These are phyloP conservation scores for Rhinolophus sinicus DNA, from an alignment of 2,113 vertebrate genomes.

Conservation along the genomic window DNA sequence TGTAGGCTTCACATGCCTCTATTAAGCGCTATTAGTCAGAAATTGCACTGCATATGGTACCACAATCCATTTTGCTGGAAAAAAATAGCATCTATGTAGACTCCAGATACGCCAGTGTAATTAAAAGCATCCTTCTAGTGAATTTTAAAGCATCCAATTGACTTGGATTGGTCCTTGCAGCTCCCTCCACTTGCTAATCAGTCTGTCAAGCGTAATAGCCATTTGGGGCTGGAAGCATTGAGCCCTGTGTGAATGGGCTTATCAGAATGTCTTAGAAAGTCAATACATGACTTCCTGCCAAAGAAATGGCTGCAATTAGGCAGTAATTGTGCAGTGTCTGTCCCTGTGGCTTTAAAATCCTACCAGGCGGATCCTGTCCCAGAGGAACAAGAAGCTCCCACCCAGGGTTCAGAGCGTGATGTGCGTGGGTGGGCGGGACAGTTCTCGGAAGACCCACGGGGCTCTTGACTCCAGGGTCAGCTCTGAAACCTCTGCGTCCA, in stretches of 20 bases:
- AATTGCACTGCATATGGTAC: conserved; percentile 60
- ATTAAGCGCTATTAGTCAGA: conserved; percentile 68
- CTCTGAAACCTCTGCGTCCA: not conserved
- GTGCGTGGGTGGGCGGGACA: rapidly evolving
- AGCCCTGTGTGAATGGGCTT: conserved; percentile 86
- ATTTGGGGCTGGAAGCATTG: conserved; percentile 84
- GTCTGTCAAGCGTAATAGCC: conserved; percentile 87
- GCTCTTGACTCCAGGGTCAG: not conserved
- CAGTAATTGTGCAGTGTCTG: conserved; percentile 79
- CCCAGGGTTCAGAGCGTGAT: not conserved
- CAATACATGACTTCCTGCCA: conserved; percentile 80
- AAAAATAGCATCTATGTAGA: conserved; percentile 53
- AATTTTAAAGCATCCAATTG: conserved; percentile 83
- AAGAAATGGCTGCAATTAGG: conserved; percentile 83
- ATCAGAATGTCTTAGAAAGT: conserved; percentile 85
- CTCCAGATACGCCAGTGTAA: conserved; percentile 78
- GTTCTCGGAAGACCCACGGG: not conserved
- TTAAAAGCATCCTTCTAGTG: conserved; percentile 59
- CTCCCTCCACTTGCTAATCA: conserved; percentile 85
- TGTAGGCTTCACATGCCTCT: conserved; percentile 58
- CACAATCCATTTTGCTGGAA: conserved; percentile 78
- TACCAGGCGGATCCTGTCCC: not conserved
- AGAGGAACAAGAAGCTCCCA: not conserved
- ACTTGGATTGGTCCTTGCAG: conserved; percentile 76
- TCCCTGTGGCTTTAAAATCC: conserved; percentile 37